phyloP scores from a whole-genome alignment of 2,888 invertebrate genomes.

The Eupithecia pulchellata region DNA sequence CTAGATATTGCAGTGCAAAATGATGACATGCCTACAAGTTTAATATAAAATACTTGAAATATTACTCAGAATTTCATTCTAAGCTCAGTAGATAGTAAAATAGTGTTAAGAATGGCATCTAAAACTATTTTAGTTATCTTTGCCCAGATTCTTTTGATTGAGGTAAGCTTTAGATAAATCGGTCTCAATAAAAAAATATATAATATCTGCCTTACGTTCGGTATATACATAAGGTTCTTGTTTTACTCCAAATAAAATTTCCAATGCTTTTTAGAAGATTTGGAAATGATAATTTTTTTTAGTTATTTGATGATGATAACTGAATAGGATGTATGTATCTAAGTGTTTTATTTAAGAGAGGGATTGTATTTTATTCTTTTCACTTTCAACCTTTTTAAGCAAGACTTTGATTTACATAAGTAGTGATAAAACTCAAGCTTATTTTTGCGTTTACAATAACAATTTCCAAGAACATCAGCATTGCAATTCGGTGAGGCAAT shows the following conservation, averaged over 20 bases:
- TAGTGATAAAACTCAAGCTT: too few species aligned
- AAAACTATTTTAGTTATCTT: background rate
- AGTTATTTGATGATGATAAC: too few species aligned
- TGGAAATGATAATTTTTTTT: too few species aligned
- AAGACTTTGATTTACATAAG: too few species aligned
- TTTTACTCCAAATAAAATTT: background rate
- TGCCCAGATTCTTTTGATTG: constrained; percentile 2
- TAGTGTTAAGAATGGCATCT: background rate
- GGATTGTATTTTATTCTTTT: too few species aligned
- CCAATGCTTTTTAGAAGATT: too few species aligned
- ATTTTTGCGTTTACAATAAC: too few species aligned
- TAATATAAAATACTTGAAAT: constrained; percentile 8
- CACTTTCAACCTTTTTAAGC: too few species aligned
- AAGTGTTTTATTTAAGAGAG: too few species aligned
- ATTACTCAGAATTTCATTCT: background rate
- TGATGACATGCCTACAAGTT: constrained; percentile 1
- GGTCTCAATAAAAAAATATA: too few species aligned
- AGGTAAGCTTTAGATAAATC: background rate
- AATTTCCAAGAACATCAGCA: background rate
- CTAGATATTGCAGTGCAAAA: constrained; percentile 40
- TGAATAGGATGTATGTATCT: too few species aligned
- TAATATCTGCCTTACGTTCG: background rate
- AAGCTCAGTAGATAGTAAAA: background rate
- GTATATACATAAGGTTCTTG: background rate
- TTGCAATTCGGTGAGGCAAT: too few species aligned